phyloP scores from a whole-genome alignment of 2,113 vertebrate genomes.

The Pygathrix nemaeus region DNA sequence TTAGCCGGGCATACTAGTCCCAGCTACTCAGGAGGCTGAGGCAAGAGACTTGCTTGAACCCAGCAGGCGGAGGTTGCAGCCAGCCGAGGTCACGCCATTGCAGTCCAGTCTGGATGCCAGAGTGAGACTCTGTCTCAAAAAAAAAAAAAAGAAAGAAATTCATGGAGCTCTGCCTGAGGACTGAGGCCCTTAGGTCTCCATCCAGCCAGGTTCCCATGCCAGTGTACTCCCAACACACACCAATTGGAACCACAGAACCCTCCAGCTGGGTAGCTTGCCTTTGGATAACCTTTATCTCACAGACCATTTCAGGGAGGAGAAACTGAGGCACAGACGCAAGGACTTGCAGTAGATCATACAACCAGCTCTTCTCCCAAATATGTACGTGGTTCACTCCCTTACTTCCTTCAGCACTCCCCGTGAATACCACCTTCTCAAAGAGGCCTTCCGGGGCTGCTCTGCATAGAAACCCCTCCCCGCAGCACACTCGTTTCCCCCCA shows the following conservation, averaged over 20 bases:
- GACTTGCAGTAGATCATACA: background rate
- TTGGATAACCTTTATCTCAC: background rate
- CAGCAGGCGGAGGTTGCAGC: no score
- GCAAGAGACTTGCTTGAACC: no score
- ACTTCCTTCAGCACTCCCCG: background rate
- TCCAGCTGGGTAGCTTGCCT: background rate
- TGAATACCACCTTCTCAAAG: no score
- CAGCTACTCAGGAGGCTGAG: no score
- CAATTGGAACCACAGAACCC: background rate
- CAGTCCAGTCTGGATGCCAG: no score
- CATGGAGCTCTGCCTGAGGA: background rate
- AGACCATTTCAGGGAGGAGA: background rate
- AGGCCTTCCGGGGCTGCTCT: background rate
- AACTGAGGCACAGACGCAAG: background rate
- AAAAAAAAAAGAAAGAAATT: background rate
- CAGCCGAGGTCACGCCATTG: no score
- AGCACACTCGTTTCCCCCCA: accelerated
- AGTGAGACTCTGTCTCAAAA: no score
- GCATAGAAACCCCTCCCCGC: background rate
- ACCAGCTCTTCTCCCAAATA: background rate
- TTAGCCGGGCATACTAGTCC: no score
- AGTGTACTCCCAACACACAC: background rate
- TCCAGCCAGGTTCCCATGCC: background rate
- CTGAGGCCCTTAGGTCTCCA: background rate
- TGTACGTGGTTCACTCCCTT: background rate